These are phyloP conservation scores for Spea bombifrons DNA, from an alignment of 2,113 vertebrate genomes.

Conservation along the genomic window DNA sequence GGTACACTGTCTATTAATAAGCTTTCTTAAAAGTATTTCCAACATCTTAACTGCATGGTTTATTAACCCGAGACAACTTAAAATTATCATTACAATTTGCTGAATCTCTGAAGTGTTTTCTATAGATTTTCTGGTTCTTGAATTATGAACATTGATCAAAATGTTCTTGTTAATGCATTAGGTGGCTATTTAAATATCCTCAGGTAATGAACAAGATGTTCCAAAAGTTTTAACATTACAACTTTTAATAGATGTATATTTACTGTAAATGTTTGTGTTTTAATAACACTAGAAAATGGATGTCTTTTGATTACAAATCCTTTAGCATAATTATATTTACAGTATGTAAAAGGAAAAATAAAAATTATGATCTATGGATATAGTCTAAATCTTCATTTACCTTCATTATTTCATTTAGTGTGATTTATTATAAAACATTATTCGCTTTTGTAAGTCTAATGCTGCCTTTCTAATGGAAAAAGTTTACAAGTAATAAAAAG, in stretches of 20 bases:
- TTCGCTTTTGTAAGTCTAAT: too few relatives aligned
- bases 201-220: conserved; percentile 30
- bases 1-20: too few relatives aligned
- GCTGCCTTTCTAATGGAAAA: too few relatives aligned
- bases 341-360: too few relatives aligned
- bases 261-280: conserved; percentile 21
- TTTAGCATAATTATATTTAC: background rate
- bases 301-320: background rate
- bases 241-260: conserved; percentile 24
- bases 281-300: conserved; percentile 1
- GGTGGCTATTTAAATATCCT: conserved; percentile 15
- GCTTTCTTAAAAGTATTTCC: conserved; percentile 4
- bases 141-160: conserved; percentile 34
- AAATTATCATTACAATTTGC: conserved; percentile 8
- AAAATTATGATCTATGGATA: too few relatives aligned
- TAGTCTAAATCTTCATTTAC: too few relatives aligned
- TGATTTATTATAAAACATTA: too few relatives aligned
- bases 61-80: conserved; percentile 14
- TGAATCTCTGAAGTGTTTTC: conserved; percentile 33
- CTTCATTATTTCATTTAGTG: too few relatives aligned
- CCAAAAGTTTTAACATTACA: conserved; percentile 12
- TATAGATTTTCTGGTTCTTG: conserved; percentile 26
- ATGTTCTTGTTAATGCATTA: conserved; percentile 32
- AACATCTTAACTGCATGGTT: conserved; percentile 31
- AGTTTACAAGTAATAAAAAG: too few relatives aligned